Base-by-base conservation (phyloP, 2,888 invertebrate genomes). In the Meloe dianella region DNA sequence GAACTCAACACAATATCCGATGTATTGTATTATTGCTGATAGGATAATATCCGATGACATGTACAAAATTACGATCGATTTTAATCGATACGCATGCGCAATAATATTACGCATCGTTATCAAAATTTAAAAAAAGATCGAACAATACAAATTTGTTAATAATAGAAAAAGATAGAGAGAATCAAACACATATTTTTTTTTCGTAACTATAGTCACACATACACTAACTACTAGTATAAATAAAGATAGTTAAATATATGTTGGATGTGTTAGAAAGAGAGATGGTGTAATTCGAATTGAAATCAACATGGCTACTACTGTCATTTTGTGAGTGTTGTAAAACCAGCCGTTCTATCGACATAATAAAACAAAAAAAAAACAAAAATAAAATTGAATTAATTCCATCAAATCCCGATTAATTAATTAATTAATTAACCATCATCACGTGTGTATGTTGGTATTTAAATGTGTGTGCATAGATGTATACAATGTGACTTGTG, bases 171-270 rank as follows among this genome's bases (percentile, higher is more conserved):
- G 47, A 47, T 47, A 9, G 47, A 2, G 5, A 2, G 4, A 9
- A 20, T 14, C 35, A n/a, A n/a, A n/a, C 3, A 1, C 35, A 1
- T 14, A 14, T 35, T 35, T 9, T 20, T 12, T 8, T 5, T 9
- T 20, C 20, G 47, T 47, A 20, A 22, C 22, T 47, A 47, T 20
- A 47, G 47, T 47, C 9, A 47, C 41, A n/a, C n/a, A n/a, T n/a
- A n/a, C n/a, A n/a, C 10, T 7, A 3, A 6, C n/a, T 7, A 17
- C 12, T 20, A 2, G 5, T 47, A 3, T 61, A 57, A 38, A 66
- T 6, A 61, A 65, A 73, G 72, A 74, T 57, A 61, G 64, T 60
- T n/a, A 51, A 51, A 74, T 64, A 17, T 20, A n/a, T 2, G 1
- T n/a, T 27, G 27, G 20, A 30, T 51, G 41, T 22, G 41, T 59